Evolutionary conservation across 2,888 invertebrate species (phyloP).

Genomic region (Nycteola revayana): DNA sequence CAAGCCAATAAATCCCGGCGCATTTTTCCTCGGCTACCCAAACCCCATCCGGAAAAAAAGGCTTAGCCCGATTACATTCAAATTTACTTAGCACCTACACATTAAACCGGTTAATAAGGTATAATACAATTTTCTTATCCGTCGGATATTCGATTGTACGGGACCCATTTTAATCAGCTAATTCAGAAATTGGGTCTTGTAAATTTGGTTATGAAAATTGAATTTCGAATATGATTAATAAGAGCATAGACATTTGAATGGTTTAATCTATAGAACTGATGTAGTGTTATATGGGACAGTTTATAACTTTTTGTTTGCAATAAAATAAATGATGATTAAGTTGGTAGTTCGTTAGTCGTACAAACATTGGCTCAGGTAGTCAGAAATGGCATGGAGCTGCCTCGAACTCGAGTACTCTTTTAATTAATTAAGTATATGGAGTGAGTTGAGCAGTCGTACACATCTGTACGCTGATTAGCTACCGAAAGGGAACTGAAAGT

Average conservation of each 20-base stretch:
- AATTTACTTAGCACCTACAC: conserved; percentile 82
- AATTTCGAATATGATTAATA: conserved; percentile 40
- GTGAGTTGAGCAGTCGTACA: conserved; percentile 50
- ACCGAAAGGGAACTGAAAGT: conserved; percentile 33
- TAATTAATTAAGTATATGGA: conserved; percentile 74
- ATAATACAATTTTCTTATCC: conserved; percentile 74
- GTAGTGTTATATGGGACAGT: conserved; percentile 12
- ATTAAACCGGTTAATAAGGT: conserved; percentile 74
- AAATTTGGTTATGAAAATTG: conserved; percentile 66
- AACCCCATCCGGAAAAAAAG: conserved; percentile 59
- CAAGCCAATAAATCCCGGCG: conserved; percentile 80
- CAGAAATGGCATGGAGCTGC: conserved; percentile 47
- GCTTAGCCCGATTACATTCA: conserved; percentile 78
- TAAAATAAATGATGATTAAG: conserved; percentile 55
- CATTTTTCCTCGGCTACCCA: conserved; percentile 60
- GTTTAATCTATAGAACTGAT: no score
- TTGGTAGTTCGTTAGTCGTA: conserved; percentile 68
- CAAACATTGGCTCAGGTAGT: conserved; percentile 69
- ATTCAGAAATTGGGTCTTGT: conserved; percentile 61
- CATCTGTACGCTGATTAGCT: conserved; percentile 52
- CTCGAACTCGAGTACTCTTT: conserved; percentile 62
- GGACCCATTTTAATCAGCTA: conserved; percentile 71
- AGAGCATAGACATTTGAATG: no score
- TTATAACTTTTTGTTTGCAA: conserved; percentile 30
- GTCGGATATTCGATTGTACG: conserved; percentile 42